Evolutionary conservation across 2,888 invertebrate genomes (phyloP).

Genomic region (Ichneumon xanthorius): DNA sequence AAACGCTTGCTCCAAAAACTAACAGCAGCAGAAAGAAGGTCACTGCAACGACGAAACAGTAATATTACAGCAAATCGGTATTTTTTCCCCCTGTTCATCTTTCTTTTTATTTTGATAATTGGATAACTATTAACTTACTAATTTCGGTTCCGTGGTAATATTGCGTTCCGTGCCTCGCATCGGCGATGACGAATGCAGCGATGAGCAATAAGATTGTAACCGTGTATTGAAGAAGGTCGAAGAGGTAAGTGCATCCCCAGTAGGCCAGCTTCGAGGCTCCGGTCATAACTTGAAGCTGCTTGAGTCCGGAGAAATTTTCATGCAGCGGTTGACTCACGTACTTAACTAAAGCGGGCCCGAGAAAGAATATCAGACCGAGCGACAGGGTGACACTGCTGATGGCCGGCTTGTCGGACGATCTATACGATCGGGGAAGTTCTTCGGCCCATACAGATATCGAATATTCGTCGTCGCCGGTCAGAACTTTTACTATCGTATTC

Average conservation of each 20-base stretch:
- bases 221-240: constrained; percentile 85
- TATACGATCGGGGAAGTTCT: constrained; percentile 74
- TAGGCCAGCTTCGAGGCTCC: constrained; percentile 87
- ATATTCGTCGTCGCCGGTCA: constrained; percentile 74
- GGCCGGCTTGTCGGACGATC: neutral
- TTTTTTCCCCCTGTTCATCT: neutral
- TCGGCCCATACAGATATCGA: constrained; percentile 77
- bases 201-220: constrained; percentile 72
- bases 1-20: constrained; percentile 89
- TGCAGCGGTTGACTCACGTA: constrained; percentile 88
- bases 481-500: constrained; percentile 83
- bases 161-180: constrained; percentile 73
- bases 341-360: constrained; percentile 84
- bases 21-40: constrained; percentile 89
- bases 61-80: neutral
- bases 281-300: constrained; percentile 89
- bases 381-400: constrained; percentile 71
- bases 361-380: constrained; percentile 71
- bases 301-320: constrained; percentile 88
- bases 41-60: constrained; percentile 72
- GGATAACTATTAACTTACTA: constrained; percentile 77
- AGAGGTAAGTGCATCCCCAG: constrained; percentile 88
- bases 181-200: constrained; percentile 74
- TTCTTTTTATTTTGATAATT: too few species aligned
- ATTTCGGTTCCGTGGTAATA: constrained; percentile 83